Evolutionary conservation across 2,797 vertebrate genomes (phyloP).

Genomic region (Mallotus villosus): DNA sequence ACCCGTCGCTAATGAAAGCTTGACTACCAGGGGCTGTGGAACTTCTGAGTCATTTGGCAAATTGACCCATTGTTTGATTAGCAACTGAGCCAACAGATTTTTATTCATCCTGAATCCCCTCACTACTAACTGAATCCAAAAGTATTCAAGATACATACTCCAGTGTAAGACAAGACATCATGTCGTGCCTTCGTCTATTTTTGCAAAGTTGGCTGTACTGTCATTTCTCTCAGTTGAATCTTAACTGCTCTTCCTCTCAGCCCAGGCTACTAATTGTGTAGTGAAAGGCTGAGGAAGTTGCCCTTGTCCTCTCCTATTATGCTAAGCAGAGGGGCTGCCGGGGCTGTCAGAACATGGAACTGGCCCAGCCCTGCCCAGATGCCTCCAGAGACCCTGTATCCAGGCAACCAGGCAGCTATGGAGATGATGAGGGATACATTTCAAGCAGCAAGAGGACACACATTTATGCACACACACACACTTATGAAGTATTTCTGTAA

Average conservation of each 20-base stretch:
- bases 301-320: conserved; percentile 61
- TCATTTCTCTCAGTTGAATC: conserved; percentile 32
- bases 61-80: conserved; percentile 20
- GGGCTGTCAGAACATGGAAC: conserved; percentile 54
- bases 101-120: conserved; percentile 24
- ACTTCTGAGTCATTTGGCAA: conserved; percentile 32
- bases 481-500: conserved; percentile 37
- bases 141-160: conserved; percentile 26
- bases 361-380: conserved; percentile 57
- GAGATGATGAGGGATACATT: conserved; percentile 58
- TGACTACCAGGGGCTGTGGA: conserved; percentile 44
- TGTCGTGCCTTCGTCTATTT: conserved; percentile 34
- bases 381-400: conserved; percentile 70
- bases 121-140: conserved; percentile 23
- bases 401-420: conserved; percentile 67
- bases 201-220: conserved; percentile 12
- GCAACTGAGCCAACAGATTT: conserved; percentile 5
- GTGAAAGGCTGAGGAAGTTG: conserved; percentile 53
- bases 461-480: conserved; percentile 44
- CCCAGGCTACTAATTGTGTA: conserved; percentile 45
- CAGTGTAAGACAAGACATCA: conserved; percentile 21
- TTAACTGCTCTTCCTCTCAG: conserved; percentile 41
- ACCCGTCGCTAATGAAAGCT: conserved; percentile 28
- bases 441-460: conserved; percentile 51
- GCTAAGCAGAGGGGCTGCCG: conserved; percentile 60